These are phyloP conservation scores for Ceratina japonica DNA, from an alignment of 1,140 invertebrate species.

Conservation along the genomic window DNA sequence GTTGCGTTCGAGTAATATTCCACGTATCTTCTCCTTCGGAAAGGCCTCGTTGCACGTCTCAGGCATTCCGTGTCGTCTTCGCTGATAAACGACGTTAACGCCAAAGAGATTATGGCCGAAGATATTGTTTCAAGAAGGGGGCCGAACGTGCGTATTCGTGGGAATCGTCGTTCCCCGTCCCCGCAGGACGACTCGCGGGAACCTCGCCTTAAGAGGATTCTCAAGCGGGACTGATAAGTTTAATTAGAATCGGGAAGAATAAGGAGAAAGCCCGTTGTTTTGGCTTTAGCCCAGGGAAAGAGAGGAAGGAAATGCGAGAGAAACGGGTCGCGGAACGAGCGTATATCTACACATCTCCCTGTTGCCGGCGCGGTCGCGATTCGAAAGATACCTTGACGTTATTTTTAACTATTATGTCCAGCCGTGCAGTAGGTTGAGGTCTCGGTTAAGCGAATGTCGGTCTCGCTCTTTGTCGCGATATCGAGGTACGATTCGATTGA, in stretches of 20 bases:
- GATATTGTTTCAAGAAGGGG: conserved; percentile 34
- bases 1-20: not conserved
- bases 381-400: conserved; percentile 46
- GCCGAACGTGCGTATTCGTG: conserved; percentile 35
- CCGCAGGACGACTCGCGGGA: conserved; percentile 50
- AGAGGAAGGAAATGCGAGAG: too few relatives aligned
- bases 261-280: not conserved
- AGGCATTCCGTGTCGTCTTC: not conserved
- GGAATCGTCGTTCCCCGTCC: conserved; percentile 31
- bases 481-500: not conserved
- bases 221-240: conserved; percentile 54
- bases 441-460: conserved; percentile 37
- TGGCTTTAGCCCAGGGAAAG: too few relatives aligned
- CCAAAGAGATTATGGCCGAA: conserved; percentile 3
- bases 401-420: conserved; percentile 60
- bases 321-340: conserved; percentile 7
- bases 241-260: conserved; percentile 47
- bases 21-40: not conserved
- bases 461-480: not conserved
- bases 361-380: not conserved
- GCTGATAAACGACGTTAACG: conserved; percentile 30
- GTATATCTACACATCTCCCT: not conserved
- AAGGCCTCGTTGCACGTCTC: not conserved
- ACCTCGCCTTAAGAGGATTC: conserved; percentile 47
- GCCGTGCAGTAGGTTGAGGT: conserved; percentile 39